phyloP scores from a whole-genome alignment of 2,797 vertebrate genomes.

The Poecilia picta region DNA sequence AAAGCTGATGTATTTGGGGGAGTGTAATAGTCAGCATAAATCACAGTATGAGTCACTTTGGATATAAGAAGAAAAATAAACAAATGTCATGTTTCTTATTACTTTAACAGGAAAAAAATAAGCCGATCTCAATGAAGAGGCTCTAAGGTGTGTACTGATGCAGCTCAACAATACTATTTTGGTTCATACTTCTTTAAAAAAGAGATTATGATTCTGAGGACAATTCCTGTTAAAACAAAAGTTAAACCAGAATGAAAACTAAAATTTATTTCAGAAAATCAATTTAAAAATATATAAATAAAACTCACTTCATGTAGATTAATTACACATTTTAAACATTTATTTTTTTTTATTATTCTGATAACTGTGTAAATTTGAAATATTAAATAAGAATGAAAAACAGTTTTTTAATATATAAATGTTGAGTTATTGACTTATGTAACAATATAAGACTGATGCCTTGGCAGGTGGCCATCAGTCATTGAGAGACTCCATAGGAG shows the following conservation, averaged over 20 bases:
- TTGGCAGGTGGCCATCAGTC: background rate
- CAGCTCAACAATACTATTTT: background rate
- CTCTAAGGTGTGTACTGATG: background rate
- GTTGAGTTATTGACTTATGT: background rate
- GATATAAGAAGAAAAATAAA: background rate
- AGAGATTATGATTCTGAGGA: background rate
- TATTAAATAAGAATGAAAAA: background rate
- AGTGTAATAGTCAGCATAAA: background rate
- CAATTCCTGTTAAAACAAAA: background rate
- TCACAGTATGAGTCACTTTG: background rate
- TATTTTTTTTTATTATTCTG: background rate
- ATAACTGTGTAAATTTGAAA: background rate
- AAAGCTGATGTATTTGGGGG: background rate
- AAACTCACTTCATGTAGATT: background rate
- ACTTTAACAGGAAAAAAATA: background rate
- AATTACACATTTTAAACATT: background rate
- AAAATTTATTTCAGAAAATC: background rate
- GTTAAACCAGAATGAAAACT: background rate
- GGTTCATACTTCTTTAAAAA: background rate
- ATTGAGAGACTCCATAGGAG: background rate
- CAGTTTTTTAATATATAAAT: background rate
- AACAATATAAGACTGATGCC: background rate
- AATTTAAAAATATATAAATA: background rate
- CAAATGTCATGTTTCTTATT: background rate
- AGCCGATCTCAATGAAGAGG: background rate